Conservation (phyloP, 1,140 invertebrate species). For the Saccostrea cuccullata region DNA sequence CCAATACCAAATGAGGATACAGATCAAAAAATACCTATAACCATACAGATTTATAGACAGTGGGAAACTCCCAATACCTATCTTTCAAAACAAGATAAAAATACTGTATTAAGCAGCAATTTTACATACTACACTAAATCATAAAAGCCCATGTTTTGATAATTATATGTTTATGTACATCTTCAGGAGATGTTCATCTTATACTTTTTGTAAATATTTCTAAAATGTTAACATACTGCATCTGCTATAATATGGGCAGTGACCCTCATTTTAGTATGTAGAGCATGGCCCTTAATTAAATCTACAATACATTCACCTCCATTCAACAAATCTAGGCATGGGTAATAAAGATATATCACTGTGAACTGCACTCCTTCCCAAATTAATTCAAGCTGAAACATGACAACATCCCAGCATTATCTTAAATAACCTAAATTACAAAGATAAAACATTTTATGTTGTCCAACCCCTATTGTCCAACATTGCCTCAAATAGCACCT, state of each 20-base stretch:
- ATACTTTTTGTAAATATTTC: no score
- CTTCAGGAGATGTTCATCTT: no score
- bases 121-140: no score
- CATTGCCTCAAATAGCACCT: background rate
- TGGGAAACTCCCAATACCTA: no score
- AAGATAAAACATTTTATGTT: conserved; percentile 20
- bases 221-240: background rate
- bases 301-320: background rate
- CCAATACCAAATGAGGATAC: no score
- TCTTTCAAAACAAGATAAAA: no score
- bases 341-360: conserved; percentile 22
- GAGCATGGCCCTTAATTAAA: background rate
- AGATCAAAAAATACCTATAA: no score
- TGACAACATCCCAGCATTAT: conserved; percentile 11
- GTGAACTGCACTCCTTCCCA: background rate
- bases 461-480: background rate
- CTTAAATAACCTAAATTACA: conserved; percentile 31
- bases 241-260: background rate
- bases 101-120: no score
- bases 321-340: conserved; percentile 14
- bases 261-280: background rate
- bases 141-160: no score
- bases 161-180: no score
- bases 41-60: no score
- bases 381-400: conserved; percentile 16